Evolutionary conservation across 2,888 invertebrate species (phyloP).

Genomic region (Elmis aenea): DNA sequence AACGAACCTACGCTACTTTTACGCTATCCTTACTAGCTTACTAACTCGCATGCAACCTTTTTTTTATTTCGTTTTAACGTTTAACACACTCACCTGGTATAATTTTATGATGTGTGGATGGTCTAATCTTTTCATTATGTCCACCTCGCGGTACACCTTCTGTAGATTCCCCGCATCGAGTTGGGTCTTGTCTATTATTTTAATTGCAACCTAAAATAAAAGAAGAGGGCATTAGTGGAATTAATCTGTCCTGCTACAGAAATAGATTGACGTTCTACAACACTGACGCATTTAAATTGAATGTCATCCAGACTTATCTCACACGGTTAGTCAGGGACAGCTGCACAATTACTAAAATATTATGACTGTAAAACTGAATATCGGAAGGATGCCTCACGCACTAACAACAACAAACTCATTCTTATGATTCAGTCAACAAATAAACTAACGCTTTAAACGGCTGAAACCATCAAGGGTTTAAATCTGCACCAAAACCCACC

Average conservation of each 20-base stretch:
- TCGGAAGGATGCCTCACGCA: too few species aligned
- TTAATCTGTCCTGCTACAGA: background rate
- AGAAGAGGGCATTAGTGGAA: conserved; percentile 2
- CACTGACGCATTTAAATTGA: too few species aligned
- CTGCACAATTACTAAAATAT: too few species aligned
- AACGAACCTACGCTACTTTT: conserved; percentile 39
- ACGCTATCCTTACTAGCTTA: too few species aligned
- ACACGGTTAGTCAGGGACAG: too few species aligned
- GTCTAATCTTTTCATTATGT: conserved; percentile 93
- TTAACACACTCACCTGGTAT: conserved; percentile 68
- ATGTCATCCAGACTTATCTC: too few species aligned
- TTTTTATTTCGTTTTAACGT: conserved; percentile 6
- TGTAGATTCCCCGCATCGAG: conserved; percentile 85
- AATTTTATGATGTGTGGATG: conserved; percentile 98
- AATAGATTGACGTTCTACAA: conserved; percentile 1
- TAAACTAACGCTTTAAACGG: too few species aligned
- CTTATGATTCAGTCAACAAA: too few species aligned
- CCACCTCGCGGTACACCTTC: conserved; percentile 95
- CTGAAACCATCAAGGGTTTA: too few species aligned
- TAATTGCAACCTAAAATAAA: conserved; percentile 82
- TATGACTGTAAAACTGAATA: too few species aligned
- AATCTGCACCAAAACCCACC: too few species aligned
- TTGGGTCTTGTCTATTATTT: conserved; percentile 92
- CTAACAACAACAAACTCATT: too few species aligned
- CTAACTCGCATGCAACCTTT: conserved; percentile 9